phyloP scores from a whole-genome alignment of 1,140 invertebrate species.

The Nomia melanderi region DNA sequence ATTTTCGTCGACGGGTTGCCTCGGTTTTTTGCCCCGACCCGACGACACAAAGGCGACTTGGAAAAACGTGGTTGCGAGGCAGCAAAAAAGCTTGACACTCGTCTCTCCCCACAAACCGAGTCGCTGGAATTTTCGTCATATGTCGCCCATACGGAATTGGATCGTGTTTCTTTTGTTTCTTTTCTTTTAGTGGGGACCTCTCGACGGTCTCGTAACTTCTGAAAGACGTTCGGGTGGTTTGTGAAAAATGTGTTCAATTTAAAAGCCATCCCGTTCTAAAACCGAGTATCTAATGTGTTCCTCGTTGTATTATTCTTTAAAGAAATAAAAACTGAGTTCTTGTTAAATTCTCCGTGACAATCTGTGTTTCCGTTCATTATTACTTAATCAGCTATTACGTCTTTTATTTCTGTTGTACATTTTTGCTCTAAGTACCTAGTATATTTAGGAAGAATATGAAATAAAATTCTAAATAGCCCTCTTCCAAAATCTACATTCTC shows the following conservation, averaged over 20 bases:
- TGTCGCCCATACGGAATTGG: slow-evolving; percentile 36
- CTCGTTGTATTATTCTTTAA: not conserved
- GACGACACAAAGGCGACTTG: not conserved
- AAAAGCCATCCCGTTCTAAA: not conserved
- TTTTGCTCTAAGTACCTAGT: no score
- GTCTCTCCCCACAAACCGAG: no score
- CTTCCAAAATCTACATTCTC: no score
- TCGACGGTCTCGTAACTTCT: slow-evolving; percentile 12
- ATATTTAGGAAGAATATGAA: no score
- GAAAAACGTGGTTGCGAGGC: slow-evolving; percentile 7
- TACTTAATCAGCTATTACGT: no score
- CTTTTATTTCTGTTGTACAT: no score
- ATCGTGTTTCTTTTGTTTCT: slow-evolving; percentile 28
- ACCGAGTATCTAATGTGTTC: no score
- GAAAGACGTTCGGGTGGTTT: not conserved
- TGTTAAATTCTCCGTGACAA: no score
- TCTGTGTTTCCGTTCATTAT: no score
- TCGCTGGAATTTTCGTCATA: slow-evolving; percentile 32
- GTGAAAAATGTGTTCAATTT: slow-evolving; percentile 2
- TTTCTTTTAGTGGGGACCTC: not conserved
- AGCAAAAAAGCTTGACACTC: not conserved
- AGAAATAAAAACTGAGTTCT: not conserved
- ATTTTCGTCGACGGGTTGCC: not conserved
- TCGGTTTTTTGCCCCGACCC: not conserved
- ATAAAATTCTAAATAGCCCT: no score